Evolutionary conservation across 2,888 invertebrate species (phyloP), one percentile per base, ranked within the genome.

Genomic region (Drosophila formosana): DNA sequence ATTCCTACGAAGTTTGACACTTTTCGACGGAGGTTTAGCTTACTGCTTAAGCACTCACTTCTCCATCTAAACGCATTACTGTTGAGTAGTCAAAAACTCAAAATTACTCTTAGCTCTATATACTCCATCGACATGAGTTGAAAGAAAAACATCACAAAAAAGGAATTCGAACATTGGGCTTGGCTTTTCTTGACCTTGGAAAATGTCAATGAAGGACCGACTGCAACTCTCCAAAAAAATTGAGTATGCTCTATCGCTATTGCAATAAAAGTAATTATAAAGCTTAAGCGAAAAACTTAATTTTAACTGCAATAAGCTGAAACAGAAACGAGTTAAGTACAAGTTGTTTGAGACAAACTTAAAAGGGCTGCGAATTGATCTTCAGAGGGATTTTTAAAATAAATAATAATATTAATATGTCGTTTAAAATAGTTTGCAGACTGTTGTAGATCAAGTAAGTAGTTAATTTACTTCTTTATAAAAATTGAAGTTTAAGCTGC

Each of bases 191-290:
- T 28, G 5, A 25, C 37, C 43, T 50, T 55, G 61, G 32, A 62
- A 67, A 51, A 47, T 75, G 75, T 64, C 63, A 64, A 56, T 66
- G 46, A 32, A 63, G 53, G 41, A 57, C 13, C 3, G 39, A 41
- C 13, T 18, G 7, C 18, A 7, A 7, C 5, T 18, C 13, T 41
- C 2, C 13, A 18, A 7, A 18, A 41, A 41, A 41, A 41, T 41
- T 41, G 51, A 3, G 25, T 18, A 34, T 53, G 52, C 18, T 37
- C 23, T 4, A 39, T 1, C 26, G 18, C 9, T 9, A 4, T 18
- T 32, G 49, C 32, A 50, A 11, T 55, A 63, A 81, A 81, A 75
- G 65, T 78, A 80, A 82, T 80, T 81, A 80, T 68, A 77, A 82
- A 82, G 41, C 46, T 65, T 23, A 5, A 13, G 37, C n/a, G 30